These are phyloP conservation scores for Paedocypris micromegethes DNA, from an alignment of 2,797 vertebrate genomes.

Conservation along the genomic window DNA sequence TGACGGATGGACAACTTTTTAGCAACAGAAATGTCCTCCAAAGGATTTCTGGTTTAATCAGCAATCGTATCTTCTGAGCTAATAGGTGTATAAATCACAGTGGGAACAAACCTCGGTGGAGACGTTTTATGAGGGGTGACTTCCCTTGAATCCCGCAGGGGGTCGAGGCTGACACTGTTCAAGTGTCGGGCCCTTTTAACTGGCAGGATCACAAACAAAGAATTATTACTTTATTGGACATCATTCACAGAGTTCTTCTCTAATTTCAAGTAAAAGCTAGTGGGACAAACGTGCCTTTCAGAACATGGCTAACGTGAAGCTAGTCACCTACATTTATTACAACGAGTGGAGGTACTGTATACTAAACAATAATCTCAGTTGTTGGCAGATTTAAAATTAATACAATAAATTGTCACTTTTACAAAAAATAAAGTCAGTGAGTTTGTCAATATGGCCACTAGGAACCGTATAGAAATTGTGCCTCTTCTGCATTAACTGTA, in stretches of 20 bases:
- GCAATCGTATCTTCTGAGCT: conserved; percentile 64
- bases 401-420: no score
- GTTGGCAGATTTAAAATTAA: no score
- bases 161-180: conserved; percentile 60
- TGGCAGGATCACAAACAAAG: conserved; percentile 53
- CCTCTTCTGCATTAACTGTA: no score
- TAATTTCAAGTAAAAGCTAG: conserved; percentile 35
- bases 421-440: no score
- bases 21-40: conserved; percentile 14
- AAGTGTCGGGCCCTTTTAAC: conserved; percentile 67
- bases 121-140: conserved; percentile 65
- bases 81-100: conserved; percentile 65
- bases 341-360: no score
- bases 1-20: background rate
- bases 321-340: conserved; percentile 7
- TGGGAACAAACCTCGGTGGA: conserved; percentile 63
- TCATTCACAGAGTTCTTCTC: conserved; percentile 41
- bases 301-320: background rate
- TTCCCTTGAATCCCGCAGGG: conserved; percentile 73
- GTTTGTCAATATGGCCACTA: no score
- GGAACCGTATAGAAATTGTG: no score
- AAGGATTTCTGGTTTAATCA: conserved; percentile 49
- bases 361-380: no score
- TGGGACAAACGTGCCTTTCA: conserved; percentile 1
- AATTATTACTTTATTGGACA: conserved; percentile 51